A percentile compares a stretch with the other conserved stretches of the same genome.
These are phyloP conservation scores for Agonopterix heracliana DNA, from an alignment of 2,888 invertebrate species.

Conservation along the genomic window DNA sequence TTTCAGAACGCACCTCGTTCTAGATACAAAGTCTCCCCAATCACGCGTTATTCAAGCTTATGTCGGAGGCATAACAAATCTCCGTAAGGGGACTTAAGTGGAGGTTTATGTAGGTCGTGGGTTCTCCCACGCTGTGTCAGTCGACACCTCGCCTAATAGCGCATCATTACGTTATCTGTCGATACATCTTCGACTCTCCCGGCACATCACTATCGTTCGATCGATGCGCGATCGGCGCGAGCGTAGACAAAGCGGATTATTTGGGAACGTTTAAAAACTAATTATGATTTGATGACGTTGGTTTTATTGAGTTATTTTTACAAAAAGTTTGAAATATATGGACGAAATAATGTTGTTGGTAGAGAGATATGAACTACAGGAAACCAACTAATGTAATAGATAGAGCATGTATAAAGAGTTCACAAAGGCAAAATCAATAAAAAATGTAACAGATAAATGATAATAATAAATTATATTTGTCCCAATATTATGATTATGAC, in stretches of 20 bases:
- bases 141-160: conserved; percentile 68
- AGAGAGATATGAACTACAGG: no score
- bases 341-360: no score
- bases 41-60: no score
- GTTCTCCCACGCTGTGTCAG: conserved; percentile 58
- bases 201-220: conserved; percentile 54
- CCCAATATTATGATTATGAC: no score
- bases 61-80: no score
- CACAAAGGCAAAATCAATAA: no score
- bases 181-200: conserved; percentile 50
- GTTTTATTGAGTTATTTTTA: not conserved
- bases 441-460: no score
- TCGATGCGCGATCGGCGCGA: conserved; percentile 48
- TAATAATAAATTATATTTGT: no score
- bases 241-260: conserved; percentile 51
- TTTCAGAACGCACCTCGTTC: conserved; percentile 6
- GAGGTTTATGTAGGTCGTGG: conserved; percentile 53
- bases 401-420: no score
- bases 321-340: not conserved
- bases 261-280: conserved; percentile 41
- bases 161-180: conserved; percentile 65
- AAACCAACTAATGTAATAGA: no score
- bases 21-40: not conserved
- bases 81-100: no score
- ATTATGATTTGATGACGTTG: conserved; percentile 31